A percentile compares a stretch with the other conserved stretches of the same genome.
Conservation (phyloP, 2,797 vertebrate genomes). For the Argentina silus region DNA sequence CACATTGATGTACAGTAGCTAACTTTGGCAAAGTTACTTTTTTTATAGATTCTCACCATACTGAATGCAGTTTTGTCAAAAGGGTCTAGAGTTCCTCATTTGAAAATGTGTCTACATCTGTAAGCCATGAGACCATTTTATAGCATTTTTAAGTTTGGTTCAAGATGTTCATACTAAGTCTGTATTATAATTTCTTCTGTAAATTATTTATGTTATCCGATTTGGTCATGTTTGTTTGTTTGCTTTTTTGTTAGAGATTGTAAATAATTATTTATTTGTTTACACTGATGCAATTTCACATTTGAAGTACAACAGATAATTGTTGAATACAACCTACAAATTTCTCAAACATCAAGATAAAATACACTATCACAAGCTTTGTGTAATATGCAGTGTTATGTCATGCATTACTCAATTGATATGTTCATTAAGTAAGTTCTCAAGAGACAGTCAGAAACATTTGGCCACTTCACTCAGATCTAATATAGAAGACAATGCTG, state of each 20-base stretch:
- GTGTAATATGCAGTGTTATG: conserved; percentile 34
- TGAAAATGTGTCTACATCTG: conserved; percentile 23
- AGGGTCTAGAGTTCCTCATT: conserved; percentile 61
- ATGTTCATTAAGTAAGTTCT: conserved; percentile 38
- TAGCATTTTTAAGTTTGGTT: conserved; percentile 43
- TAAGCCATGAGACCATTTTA: background rate
- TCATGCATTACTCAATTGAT: conserved; percentile 53
- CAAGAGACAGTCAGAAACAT: conserved; percentile 10
- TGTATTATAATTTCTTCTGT: conserved; percentile 95
- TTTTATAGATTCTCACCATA: conserved; percentile 47
- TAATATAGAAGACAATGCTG: conserved; percentile 25
- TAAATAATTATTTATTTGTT: conserved; percentile 99
- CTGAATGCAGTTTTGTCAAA: conserved; percentile 56
- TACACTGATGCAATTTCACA: conserved; percentile 83
- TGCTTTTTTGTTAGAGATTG: conserved; percentile 83
- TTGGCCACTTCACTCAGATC: conserved; percentile 26
- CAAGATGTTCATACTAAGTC: conserved; percentile 95
- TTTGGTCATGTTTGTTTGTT: conserved; percentile 56
- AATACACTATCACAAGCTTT: conserved; percentile 45
- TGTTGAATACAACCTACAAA: conserved; percentile 69
- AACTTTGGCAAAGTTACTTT: conserved; percentile 24
- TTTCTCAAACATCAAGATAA: conserved; percentile 67
- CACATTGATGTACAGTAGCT: conserved; percentile 13
- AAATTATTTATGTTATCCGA: conserved; percentile 94
- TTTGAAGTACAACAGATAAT: conserved; percentile 62